Evolutionary conservation across 2,888 invertebrate species (phyloP), one percentile per base, ranked within the genome.

Genomic region (Archips xylosteana): DNA sequence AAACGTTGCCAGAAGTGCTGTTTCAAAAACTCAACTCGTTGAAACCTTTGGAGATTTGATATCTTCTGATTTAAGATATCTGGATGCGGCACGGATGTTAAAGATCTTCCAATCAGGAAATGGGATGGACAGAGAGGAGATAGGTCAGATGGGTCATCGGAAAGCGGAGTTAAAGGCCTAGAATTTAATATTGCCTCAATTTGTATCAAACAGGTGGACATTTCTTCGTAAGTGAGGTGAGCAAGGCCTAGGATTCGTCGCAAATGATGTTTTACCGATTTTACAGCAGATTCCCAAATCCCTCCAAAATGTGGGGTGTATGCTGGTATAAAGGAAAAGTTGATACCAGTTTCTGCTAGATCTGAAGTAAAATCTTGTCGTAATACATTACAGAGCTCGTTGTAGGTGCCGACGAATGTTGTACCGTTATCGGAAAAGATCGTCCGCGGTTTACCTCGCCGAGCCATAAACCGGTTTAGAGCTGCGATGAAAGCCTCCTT

Each of bases 401-500:
- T 72, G 57, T 57, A 36, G 45, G 83, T 80, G n/a, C 82, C 83
- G n/a, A 79, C 71, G 64, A 83, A 83, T 8, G 80, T 83, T 13
- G 79, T 78, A 8, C 83, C 83, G 61, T 78, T 76, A 62, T 84
- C 84, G n/a, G 79, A 78, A 66, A 75, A 79, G 3, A 82, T 75
- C 10, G 75, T 69, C 6, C 65, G 67, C 13, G 75, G 77, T 10
- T 69, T 71, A 0, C 76, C 75, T n/a, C 77, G 69, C 2, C 77
- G 76, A 51, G 73, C 60, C 5, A 76, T 70, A 32, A 78, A 77
- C 12, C 76, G 71, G 62, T 2, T 77, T 75, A 66, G 66, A 12
- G 66, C 66, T 54, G 66, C 66, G 32, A 66, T 66, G 13, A 66
- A 66, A 9, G 66, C 57, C 32, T 80, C 77, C 8, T 79, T 78